Evolutionary conservation across 2,113 vertebrate genomes (phyloP).

Genomic region (Prinia subflava): DNA sequence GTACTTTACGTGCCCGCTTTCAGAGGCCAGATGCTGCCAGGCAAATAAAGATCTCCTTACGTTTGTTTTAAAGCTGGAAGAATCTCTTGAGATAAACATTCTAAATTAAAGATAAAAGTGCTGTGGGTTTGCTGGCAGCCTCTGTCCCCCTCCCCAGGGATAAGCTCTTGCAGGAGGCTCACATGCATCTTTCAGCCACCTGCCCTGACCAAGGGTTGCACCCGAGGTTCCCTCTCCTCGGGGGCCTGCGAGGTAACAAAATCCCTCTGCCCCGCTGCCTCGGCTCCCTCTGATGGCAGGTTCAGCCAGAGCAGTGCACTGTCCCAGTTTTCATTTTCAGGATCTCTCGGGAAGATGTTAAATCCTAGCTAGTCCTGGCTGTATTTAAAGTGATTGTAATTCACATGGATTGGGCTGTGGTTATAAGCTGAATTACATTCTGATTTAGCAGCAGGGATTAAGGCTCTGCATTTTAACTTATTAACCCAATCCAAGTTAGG

Average conservation of each 20-base stretch:
- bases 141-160: neutral
- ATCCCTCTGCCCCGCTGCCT: neutral
- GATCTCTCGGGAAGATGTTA: slow-evolving; percentile 50
- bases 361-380: slow-evolving; percentile 53
- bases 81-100: slow-evolving; percentile 58
- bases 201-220: neutral
- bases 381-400: slow-evolving; percentile 71
- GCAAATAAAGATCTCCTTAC: slow-evolving; percentile 45
- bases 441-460: slow-evolving; percentile 65
- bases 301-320: neutral
- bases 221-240: neutral
- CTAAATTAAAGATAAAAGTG: slow-evolving; percentile 66
- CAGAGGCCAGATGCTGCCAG: slow-evolving; percentile 52
- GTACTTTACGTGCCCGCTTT: neutral
- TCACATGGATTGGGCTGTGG: slow-evolving; percentile 66
- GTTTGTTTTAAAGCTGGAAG: slow-evolving; percentile 51
- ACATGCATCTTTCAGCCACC: neutral
- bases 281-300: neutral
- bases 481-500: slow-evolving; percentile 62
- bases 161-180: neutral
- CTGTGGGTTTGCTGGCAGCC: neutral
- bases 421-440: slow-evolving; percentile 71
- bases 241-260: neutral
- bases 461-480: slow-evolving; percentile 67
- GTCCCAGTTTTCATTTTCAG: slow-evolving; percentile 47